phyloP scores from a whole-genome alignment of 2,113 vertebrate genomes.

The Thalassoma bifasciatum region DNA sequence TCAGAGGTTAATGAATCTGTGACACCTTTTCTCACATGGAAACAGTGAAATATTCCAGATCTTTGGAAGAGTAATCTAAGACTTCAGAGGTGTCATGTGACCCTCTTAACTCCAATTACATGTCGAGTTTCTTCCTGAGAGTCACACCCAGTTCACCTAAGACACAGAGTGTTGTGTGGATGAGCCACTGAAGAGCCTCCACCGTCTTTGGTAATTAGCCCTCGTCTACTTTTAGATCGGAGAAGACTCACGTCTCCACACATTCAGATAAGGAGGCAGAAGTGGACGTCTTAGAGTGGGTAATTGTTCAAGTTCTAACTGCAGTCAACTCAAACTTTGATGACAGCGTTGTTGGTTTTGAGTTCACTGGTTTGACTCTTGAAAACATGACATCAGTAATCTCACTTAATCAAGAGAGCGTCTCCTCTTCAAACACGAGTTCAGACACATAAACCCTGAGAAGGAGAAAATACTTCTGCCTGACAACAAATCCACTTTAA shows the following conservation, averaged over 20 bases:
- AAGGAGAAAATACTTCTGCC: no score
- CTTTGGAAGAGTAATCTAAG: conserved; percentile 47
- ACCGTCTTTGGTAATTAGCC: conserved; percentile 66
- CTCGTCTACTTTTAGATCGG: conserved; percentile 40
- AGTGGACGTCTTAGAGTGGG: conserved; percentile 38
- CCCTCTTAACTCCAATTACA: conserved; percentile 61
- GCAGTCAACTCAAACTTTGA: neutral
- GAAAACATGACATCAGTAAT: no score
- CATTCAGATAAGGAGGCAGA: conserved; percentile 26
- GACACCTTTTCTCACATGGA: neutral
- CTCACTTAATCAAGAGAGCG: no score
- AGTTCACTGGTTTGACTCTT: neutral
- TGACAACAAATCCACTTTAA: no score
- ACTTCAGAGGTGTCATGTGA: no score
- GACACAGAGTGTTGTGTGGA: conserved; percentile 30
- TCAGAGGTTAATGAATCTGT: no score
- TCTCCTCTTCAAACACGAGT: no score
- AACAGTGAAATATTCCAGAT: conserved; percentile 32
- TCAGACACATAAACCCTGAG: no score
- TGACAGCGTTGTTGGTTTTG: neutral
- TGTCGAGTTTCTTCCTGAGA: conserved; percentile 29
- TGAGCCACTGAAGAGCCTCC: conserved; percentile 26
- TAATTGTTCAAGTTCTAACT: conserved; percentile 51
- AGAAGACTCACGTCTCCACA: conserved; percentile 31
- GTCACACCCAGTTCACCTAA: conserved; percentile 34